phyloP scores from a whole-genome alignment of 2,888 invertebrate species.

The Synergus itoensis region DNA sequence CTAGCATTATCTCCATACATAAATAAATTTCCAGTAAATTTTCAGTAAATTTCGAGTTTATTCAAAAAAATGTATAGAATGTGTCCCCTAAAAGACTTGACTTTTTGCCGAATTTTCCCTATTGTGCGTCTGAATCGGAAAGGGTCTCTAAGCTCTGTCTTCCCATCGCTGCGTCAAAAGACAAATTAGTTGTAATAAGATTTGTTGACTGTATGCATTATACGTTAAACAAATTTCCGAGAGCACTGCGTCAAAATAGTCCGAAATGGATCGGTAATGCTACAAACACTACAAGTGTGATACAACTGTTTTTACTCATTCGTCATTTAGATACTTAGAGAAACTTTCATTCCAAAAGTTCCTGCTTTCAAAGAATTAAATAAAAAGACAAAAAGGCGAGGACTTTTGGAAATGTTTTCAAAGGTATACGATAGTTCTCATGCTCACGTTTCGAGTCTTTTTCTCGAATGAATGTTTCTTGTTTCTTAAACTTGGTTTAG shows the following conservation, averaged over 20 bases:
- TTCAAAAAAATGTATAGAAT: conserved; percentile 35
- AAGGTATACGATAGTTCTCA: conserved; percentile 20
- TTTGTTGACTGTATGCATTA: conserved; percentile 76
- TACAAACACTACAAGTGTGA: conserved; percentile 28
- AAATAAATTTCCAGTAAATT: conserved; percentile 27
- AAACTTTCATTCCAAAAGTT: not conserved
- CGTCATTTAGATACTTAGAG: not conserved
- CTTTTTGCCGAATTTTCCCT: conserved; percentile 51
- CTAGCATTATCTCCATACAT: conserved; percentile 58
- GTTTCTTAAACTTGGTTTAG: conserved; percentile 1
- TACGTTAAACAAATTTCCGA: conserved; percentile 55
- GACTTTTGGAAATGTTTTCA: conserved; percentile 33
- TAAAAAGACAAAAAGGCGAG: conserved; percentile 23
- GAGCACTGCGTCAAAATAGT: conserved; percentile 60
- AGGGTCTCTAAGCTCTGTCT: conserved; percentile 77
- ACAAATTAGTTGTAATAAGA: conserved; percentile 75
- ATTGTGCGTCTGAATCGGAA: conserved; percentile 70
- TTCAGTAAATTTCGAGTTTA: not conserved
- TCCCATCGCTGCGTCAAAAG: conserved; percentile 78
- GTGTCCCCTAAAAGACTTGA: conserved; percentile 33
- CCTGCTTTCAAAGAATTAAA: not conserved
- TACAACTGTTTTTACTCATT: not conserved
- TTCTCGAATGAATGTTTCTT: not conserved
- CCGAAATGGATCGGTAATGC: conserved; percentile 59
- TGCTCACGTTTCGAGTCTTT: not conserved